Base-by-base conservation (phyloP, 2,888 invertebrate species). In the Caenorhabditis sp. region DNA sequence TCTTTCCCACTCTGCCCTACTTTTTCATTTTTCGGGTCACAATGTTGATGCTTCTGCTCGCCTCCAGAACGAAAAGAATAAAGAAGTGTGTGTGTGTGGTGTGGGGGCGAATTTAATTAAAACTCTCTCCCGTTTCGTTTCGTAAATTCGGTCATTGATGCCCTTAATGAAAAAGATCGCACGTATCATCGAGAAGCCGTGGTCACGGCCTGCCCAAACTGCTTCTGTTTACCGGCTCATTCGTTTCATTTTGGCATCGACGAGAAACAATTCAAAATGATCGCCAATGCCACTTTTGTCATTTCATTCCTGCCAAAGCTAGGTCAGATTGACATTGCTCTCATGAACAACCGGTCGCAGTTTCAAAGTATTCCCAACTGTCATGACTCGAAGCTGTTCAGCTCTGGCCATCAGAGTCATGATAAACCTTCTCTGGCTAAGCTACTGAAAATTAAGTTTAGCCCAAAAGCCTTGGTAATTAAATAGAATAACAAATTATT, bases 31-130 rank as follows among this genome's bases (percentile, higher is more conserved):
- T 51, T 51, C 51, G 44, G 70, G 61, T 71, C 70, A 71, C 62
- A 62, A 71, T 11, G 26, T 9, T 50, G 22, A 50, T 40, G 69
- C n/a, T n/a, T n/a, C n/a, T n/a, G n/a, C n/a, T n/a, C n/a, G n/a
- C 26, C 58, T 58, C 47, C 50, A 40, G 13, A 13, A 40, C 6
- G 40, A 40, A 28, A 5, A 58, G 51, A 61, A 70, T 71, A 22
- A 62, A 53, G 22, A 55, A 71, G 55, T 64, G n/a, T n/a, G n/a
- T n/a, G n/a, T n/a, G n/a, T n/a, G n/a, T n/a, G n/a, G n/a, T n/a
- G 55, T 44, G 60, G 76, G 67, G 76, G 76, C 67, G 58, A 58
- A 76, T 67, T 76, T 76, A 67, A 76, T 67, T 76, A 67, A 76
- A 67, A 47, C 26, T 18, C 64, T 47, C 70, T 37, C 47, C 56